phyloP scores from a whole-genome alignment of 2,113 vertebrate genomes.

The Sinocyclocheilus anophthalmus region DNA sequence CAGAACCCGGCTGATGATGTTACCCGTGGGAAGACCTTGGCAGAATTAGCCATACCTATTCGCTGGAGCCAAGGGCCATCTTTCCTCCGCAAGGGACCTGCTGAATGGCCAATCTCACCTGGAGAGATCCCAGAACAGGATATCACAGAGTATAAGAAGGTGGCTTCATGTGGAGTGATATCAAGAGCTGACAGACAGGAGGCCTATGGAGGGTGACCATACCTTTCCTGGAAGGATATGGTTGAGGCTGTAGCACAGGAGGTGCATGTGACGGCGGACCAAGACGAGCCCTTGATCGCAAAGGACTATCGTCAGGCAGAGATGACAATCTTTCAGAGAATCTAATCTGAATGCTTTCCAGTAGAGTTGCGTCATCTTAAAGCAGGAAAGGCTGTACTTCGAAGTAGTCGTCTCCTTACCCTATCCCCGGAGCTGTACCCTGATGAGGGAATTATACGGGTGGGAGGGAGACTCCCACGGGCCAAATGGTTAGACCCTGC shows the following conservation, averaged over 20 bases:
- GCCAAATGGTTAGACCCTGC: too few species aligned
- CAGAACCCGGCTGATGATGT: not conserved
- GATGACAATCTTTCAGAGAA: not conserved
- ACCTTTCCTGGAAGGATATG: not conserved
- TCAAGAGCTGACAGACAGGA: not conserved
- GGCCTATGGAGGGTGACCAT: not conserved
- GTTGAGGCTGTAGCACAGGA: not conserved
- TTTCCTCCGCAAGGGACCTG: not conserved
- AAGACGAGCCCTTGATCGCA: not conserved
- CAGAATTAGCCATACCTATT: too few species aligned
- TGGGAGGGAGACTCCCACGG: not conserved
- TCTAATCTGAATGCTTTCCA: not conserved
- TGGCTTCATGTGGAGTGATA: not conserved
- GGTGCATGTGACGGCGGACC: not conserved
- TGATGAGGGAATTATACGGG: not conserved
- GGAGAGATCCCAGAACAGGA: not conserved
- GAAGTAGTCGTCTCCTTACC: not conserved
- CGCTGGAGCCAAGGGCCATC: not conserved
- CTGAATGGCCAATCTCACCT: not conserved
- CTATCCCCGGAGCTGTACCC: not conserved
- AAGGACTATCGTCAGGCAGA: not conserved
- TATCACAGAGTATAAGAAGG: not conserved
- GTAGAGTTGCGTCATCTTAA: not conserved
- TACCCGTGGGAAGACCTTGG: not conserved
- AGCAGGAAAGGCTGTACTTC: not conserved